Conservation (phyloP, 2,113 vertebrate genomes). For the Platysteira castanea region DNA sequence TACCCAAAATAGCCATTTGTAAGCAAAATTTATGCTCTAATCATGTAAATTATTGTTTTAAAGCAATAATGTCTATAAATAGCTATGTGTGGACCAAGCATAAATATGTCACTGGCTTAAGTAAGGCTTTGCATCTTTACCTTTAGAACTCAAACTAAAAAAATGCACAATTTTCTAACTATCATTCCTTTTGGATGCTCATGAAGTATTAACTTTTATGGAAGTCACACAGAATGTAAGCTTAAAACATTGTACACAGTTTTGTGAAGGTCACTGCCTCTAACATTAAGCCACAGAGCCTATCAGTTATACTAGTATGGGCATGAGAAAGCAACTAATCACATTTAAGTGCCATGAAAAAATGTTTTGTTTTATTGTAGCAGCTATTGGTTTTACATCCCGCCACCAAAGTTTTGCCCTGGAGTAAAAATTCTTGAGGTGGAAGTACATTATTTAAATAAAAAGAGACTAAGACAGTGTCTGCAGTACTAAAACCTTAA, state of each 20-base stretch:
- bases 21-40: neutral
- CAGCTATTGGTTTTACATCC: constrained; percentile 49
- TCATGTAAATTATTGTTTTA: neutral
- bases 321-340: constrained; percentile 56
- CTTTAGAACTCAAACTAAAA: neutral
- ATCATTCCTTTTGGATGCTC: neutral
- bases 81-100: neutral
- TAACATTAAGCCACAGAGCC: constrained; percentile 14
- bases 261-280: constrained; percentile 12
- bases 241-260: neutral
- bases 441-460: constrained; percentile 21
- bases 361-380: constrained; percentile 54
- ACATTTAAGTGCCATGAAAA: constrained; percentile 58
- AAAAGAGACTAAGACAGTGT: neutral
- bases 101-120: neutral
- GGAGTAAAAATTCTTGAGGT: constrained; percentile 51
- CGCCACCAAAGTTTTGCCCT: constrained; percentile 20
- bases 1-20: neutral
- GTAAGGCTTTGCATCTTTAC: neutral
- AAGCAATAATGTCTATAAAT: neutral
- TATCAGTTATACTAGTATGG: neutral
- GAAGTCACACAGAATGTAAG: neutral
- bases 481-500: neutral
- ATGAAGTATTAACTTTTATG: neutral
- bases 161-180: neutral